These are phyloP conservation scores for Drepana arcuata DNA, from an alignment of 1,140 invertebrate species.

Conservation along the genomic window DNA sequence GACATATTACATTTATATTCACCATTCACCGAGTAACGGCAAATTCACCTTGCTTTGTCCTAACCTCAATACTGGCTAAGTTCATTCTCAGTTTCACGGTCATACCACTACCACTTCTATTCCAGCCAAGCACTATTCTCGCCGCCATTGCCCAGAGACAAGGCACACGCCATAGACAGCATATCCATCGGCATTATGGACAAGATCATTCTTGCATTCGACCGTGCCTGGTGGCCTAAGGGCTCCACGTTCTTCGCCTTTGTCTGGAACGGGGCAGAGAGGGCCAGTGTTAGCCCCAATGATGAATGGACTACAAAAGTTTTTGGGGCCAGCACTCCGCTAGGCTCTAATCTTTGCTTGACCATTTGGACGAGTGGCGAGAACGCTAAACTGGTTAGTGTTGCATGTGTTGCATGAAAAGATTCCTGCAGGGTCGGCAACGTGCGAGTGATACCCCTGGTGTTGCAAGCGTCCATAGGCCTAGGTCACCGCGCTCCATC, in stretches of 20 bases:
- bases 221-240: slow-evolving; percentile 14
- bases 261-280: slow-evolving; percentile 18
- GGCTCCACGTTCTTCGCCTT: slow-evolving; percentile 7
- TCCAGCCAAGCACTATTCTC: slow-evolving; percentile 21
- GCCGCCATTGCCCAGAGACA: slow-evolving; percentile 13
- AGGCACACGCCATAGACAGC: slow-evolving; percentile 14
- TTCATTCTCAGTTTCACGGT: too few relatives aligned
- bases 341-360: slow-evolving; percentile 14
- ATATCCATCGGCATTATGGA: slow-evolving; percentile 21
- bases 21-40: too few relatives aligned
- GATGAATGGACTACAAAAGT: slow-evolving; percentile 16
- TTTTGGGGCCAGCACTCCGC: slow-evolving; percentile 2
- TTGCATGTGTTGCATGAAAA: too few relatives aligned
- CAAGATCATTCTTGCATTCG: slow-evolving; percentile 20
- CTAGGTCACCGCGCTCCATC: too few relatives aligned
- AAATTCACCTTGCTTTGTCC: too few relatives aligned
- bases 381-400: slow-evolving; percentile 21
- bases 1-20: too few relatives aligned
- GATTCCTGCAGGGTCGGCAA: too few relatives aligned
- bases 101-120: too few relatives aligned
- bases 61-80: too few relatives aligned
- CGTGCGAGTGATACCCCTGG: too few relatives aligned
- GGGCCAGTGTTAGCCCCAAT: slow-evolving; percentile 1
- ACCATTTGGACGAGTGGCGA: slow-evolving; percentile 23
- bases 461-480: too few relatives aligned